Percentiles rank a stretch among this genome's conserved stretches.
These are phyloP conservation scores for Andrena dorsata DNA, from an alignment of 2,888 invertebrate genomes.

Conservation along the genomic window DNA sequence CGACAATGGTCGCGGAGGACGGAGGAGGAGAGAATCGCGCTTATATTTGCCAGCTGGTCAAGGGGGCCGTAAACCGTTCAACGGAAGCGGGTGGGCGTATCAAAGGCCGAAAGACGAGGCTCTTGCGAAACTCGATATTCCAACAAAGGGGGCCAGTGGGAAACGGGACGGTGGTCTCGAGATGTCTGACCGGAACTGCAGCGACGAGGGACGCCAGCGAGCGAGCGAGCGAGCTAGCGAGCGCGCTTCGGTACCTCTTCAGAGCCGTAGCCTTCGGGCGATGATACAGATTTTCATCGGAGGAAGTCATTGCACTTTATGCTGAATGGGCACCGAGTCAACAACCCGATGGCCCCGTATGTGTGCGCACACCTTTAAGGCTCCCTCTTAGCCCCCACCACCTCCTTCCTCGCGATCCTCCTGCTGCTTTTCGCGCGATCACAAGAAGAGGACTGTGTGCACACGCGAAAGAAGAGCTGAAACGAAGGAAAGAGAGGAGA, in stretches of 20 bases:
- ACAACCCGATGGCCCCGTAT: constrained; percentile 77
- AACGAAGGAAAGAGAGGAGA: constrained; percentile 16
- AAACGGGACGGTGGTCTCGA: constrained; percentile 22
- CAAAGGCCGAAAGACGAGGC: constrained; percentile 44
- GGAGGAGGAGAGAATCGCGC: constrained; percentile 2
- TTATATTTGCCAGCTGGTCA: constrained; percentile 34
- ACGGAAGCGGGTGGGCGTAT: constrained; percentile 46
- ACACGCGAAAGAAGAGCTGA: constrained; percentile 38
- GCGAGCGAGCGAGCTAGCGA: neutral
- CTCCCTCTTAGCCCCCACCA: constrained; percentile 5
- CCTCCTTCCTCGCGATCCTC: constrained; percentile 49
- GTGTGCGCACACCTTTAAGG: constrained; percentile 51
- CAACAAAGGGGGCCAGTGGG: constrained; percentile 23
- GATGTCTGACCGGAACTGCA: constrained; percentile 60
- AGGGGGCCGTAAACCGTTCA: constrained; percentile 46
- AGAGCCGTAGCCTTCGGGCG: constrained; percentile 66
- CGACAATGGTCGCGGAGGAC: neutral
- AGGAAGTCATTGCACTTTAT: constrained; percentile 83
- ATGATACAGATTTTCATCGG: constrained; percentile 81
- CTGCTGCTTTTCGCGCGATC: constrained; percentile 62
- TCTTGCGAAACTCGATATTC: constrained; percentile 45
- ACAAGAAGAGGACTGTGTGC: constrained; percentile 33
- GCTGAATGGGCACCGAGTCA: constrained; percentile 84
- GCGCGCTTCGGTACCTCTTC: constrained; percentile 54
- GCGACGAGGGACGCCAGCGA: neutral